These are phyloP conservation scores for Hycleus cichorii DNA, from an alignment of 1,140 invertebrate genomes.

Conservation along the genomic window DNA sequence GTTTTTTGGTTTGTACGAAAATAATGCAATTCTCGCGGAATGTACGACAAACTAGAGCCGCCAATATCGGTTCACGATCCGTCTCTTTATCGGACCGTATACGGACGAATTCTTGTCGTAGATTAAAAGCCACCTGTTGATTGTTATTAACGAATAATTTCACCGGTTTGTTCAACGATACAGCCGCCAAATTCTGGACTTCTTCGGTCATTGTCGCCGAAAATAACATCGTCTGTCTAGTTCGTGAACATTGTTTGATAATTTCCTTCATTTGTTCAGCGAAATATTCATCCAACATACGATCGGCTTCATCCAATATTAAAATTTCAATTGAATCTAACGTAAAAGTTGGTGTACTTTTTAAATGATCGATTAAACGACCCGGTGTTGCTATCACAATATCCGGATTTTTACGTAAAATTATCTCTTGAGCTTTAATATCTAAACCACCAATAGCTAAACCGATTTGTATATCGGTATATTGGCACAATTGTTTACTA, in stretches of 20 bases:
- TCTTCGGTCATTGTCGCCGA: constrained; percentile 98
- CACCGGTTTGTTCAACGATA: constrained; percentile 84
- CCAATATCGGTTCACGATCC: constrained; percentile 85
- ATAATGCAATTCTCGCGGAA: constrained; percentile 89
- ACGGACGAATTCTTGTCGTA: constrained; percentile 90
- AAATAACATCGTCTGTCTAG: constrained; percentile 95
- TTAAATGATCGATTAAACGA: constrained; percentile 93
- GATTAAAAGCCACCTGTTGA: constrained; percentile 89
- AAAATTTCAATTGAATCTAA: constrained; percentile 89
- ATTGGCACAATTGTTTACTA: constrained; percentile 83
- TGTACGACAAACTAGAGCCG: constrained; percentile 86
- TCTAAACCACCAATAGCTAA: constrained; percentile 89
- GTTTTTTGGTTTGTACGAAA: constrained; percentile 93
- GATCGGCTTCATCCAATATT: constrained; percentile 90
- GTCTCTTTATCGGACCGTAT: constrained; percentile 74
- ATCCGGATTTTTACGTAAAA: constrained; percentile 85
- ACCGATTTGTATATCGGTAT: constrained; percentile 73
- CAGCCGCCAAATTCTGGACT: constrained; percentile 69
- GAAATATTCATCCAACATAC: constrained; percentile 98
- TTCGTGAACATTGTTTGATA: constrained; percentile 79
- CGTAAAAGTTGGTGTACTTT: constrained; percentile 88
- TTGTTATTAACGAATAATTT: constrained; percentile 93
- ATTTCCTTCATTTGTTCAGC: constrained; percentile 97
- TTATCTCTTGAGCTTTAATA: constrained; percentile 84
- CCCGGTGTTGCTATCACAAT: constrained; percentile 98